These are phyloP conservation scores for Champsocephalus esox DNA, from an alignment of 2,797 vertebrate species.

Conservation along the genomic window DNA sequence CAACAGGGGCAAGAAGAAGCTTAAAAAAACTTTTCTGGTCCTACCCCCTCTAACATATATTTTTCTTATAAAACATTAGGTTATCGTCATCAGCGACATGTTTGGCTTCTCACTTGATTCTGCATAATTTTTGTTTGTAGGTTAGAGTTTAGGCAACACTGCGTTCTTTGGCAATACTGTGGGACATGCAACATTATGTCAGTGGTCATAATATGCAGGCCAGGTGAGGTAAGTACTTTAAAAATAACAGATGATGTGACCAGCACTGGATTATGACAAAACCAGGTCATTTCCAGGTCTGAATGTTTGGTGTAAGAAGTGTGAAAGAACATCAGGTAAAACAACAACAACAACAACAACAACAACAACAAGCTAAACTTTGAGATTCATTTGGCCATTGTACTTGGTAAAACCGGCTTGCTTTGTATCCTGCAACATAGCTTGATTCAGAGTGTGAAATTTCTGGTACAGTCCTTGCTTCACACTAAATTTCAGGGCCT, in stretches of 20 bases:
- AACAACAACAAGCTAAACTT: slow-evolving; percentile 8
- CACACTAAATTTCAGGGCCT: slow-evolving; percentile 44
- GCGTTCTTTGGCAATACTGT: background rate
- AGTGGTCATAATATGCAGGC: background rate
- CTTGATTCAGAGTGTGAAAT: slow-evolving; percentile 41
- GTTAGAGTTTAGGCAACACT: background rate
- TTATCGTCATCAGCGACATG: no score
- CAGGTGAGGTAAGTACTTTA: background rate
- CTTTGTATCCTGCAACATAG: slow-evolving; percentile 25
- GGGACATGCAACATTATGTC: background rate
- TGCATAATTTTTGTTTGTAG: background rate
- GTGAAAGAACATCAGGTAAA: background rate
- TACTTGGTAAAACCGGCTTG: slow-evolving; percentile 43
- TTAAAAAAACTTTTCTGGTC: no score
- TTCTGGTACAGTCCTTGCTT: slow-evolving; percentile 49
- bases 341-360: background rate
- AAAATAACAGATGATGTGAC: background rate
- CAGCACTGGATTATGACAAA: background rate
- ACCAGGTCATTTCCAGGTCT: background rate
- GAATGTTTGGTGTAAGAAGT: background rate
- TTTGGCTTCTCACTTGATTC: background rate
- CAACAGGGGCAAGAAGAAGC: no score
- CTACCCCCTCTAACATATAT: no score
- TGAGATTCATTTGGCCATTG: slow-evolving; percentile 22
- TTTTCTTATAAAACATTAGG: no score